Evolutionary conservation across 2,113 vertebrate species (phyloP), one percentile per base, ranked within the genome.

Genomic region (Telmatochromis bifrenatus): DNA sequence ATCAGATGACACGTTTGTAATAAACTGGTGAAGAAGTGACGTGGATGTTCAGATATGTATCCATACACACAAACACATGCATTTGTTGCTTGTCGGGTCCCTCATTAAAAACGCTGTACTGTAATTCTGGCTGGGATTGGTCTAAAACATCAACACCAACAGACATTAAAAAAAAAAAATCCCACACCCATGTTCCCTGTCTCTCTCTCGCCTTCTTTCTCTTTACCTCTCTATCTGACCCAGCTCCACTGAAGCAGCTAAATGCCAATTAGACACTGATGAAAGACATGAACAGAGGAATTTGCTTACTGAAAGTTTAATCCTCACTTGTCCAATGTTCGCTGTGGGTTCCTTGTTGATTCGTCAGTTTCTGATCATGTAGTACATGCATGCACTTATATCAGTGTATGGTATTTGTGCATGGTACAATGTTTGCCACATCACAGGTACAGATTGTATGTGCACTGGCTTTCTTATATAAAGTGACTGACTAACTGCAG

Each of bases 231-330:
- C 65, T 51, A 51, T 82, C n/a, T 53, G 56, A 35, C 60, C 55
- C 21, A 80, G 65, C 21, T 42, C 53, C 65, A 89, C 5, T 68
- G 49, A 87, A 49, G 53, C 84, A 88, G 73, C 51, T 84, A 90
- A 84, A 91, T 82, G 56, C 51, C 85, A 91, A 92, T 91, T 90
- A 85, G 13, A 91, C 83, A 35, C 37, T 15, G 65, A 81, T 88
- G 87, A 92, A 53, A 90, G 91, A 86, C 87, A 83, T 58, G 79
- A 80, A 82, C 23, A 10, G 65, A 89, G 84, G 81, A 93, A 91
- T 89, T 82, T 26, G 7, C 37, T 77, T 75, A 87, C 62, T 42
- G 13, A 84, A 89, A 77, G 47, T 88, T 85, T 82, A 39, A 84
- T 84, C 45, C 55, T 56, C 35, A 33, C 65, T 82, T 84, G 39